phyloP scores from a whole-genome alignment of 2,797 vertebrate genomes.

The Arctocebus calabarensis region DNA sequence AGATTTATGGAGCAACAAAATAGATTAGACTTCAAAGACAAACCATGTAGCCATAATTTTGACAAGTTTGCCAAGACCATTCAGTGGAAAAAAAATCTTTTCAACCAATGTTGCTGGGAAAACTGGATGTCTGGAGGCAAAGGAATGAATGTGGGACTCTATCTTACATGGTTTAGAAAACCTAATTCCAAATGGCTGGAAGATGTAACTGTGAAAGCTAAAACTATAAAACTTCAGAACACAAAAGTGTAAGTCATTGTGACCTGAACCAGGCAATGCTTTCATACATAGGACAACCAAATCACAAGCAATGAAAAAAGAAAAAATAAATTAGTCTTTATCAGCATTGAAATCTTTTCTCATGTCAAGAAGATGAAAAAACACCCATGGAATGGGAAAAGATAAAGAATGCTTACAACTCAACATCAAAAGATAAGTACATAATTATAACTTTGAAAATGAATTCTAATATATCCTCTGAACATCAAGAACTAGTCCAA shows the following conservation, averaged over 20 bases:
- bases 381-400: neutral
- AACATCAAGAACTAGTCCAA: too few relatives aligned
- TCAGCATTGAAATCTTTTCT: neutral
- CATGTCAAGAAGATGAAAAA: neutral
- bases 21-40: neutral
- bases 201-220: neutral
- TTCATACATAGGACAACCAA: neutral
- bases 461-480: too few relatives aligned
- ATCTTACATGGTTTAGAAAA: neutral
- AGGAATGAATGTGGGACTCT: neutral
- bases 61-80: neutral
- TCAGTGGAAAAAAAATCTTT: neutral
- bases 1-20: neutral
- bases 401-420: neutral
- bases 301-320: neutral
- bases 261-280: neutral
- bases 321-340: neutral
- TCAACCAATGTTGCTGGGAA: neutral
- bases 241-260: neutral
- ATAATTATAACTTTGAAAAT: neutral
- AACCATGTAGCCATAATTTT: neutral
- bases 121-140: neutral
- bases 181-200: neutral
- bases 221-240: neutral
- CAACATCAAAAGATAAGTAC: neutral